Evolutionary conservation across 2,888 invertebrate genomes (phyloP).

Genomic region (Drosophila siamana): DNA sequence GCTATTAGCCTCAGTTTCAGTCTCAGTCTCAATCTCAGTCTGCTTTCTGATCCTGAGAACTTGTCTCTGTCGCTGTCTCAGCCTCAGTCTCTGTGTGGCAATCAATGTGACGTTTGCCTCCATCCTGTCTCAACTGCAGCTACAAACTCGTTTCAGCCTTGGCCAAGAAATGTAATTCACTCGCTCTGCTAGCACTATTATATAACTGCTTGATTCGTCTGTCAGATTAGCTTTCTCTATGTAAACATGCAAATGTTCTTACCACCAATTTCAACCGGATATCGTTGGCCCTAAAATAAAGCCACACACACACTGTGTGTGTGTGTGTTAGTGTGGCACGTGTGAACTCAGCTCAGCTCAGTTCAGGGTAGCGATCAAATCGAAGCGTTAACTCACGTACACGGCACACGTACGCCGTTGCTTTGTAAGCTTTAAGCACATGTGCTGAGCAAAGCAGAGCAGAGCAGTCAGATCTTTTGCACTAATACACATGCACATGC

Average conservation of each 20-base stretch:
- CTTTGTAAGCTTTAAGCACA: conserved; percentile 8
- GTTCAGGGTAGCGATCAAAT: neutral
- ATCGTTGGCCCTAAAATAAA: neutral
- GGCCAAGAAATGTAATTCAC: conserved; percentile 52
- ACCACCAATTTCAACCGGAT: conserved; percentile 6
- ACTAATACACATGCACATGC: conserved; percentile 10
- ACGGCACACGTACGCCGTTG: conserved; percentile 10
- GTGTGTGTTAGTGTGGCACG: neutral
- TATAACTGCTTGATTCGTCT: neutral
- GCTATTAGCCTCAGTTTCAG: conserved; percentile 50
- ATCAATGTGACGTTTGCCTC: conserved; percentile 7
- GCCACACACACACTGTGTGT: no score
- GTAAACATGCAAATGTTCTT: conserved; percentile 6
- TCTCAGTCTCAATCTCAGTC: neutral
- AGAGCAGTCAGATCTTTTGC: conserved; percentile 1
- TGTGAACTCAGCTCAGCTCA: neutral
- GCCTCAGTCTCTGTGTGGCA: conserved; percentile 23
- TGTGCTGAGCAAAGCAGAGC: conserved; percentile 1
- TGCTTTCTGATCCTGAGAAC: conserved; percentile 21
- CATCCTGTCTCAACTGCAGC: conserved; percentile 10
- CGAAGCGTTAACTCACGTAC: conserved; percentile 13
- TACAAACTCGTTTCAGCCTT: conserved; percentile 9
- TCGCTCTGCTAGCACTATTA: conserved; percentile 11
- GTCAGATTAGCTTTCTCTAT: neutral
- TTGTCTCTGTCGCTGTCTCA: conserved; percentile 37